Percentiles rank a stretch among this genome's conserved stretches.
Evolutionary conservation across 2,888 invertebrate genomes (phyloP).

Genomic region (Acronicta aceris): DNA sequence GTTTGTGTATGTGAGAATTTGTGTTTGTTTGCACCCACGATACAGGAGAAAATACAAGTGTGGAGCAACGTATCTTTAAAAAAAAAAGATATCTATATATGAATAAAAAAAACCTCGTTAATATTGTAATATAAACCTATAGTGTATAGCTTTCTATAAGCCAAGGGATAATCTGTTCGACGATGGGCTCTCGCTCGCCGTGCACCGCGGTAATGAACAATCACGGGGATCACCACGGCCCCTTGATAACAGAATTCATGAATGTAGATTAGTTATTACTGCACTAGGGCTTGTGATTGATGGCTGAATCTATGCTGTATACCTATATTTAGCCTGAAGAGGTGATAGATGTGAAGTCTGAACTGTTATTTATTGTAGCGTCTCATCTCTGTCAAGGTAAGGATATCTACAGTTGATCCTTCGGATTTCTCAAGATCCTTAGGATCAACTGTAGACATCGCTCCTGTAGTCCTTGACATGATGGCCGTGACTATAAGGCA

Average conservation of each 20-base stretch:
- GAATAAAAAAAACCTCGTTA: no score
- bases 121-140: neutral
- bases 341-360: neutral
- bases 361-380: neutral
- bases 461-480: no score
- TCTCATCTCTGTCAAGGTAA: no score
- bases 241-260: conserved; percentile 39
- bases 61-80: no score
- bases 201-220: conserved; percentile 20
- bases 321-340: neutral
- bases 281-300: neutral
- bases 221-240: conserved; percentile 14
- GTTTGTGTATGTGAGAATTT: no score
- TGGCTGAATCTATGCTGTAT: neutral
- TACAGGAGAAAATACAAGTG: no score
- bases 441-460: no score
- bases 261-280: conserved; percentile 45
- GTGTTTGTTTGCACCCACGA: no score
- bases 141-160: neutral
- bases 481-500: no score
- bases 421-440: no score
- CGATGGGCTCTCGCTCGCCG: neutral
- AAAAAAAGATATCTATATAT: no score
- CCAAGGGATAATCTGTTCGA: neutral
- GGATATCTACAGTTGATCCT: no score